Evolutionary conservation across 1,140 invertebrate genomes (phyloP), one percentile per base, ranked within the genome.

Genomic region (Asbolus verrucosus): DNA sequence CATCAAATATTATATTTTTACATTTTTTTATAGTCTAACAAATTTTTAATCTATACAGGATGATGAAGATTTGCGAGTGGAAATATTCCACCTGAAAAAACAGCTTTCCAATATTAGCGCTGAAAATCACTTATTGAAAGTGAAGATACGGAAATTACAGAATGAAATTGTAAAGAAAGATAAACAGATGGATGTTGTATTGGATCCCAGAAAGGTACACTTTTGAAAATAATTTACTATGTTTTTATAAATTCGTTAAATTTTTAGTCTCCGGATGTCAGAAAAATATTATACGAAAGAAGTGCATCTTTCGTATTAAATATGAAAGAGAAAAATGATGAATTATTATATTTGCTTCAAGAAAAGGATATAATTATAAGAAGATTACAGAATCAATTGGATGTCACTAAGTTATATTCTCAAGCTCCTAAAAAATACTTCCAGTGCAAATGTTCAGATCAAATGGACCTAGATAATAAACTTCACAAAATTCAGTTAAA

Each of bases 71-170:
- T 72, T 80, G 9, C 67, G 78, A 59, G 73, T 67, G 0, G 73
- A 80, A 59, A 74, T 80, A 50, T 73, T 73, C 46, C 76, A 74
- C 62, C 36, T 80, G 8, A 78, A 74, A 59, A 75, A 73, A 60
- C 73, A 76, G 60, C 61, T 80, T 62, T 46, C 72, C 1, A 65
- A 72, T 21, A 73, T 70, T 41, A 68, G 72, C 16, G 74, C 73
- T 33, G 78, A 80, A 38, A 80, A 79, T 76, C 72, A 76, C 60
- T 69, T 77, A 41, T 54, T 80, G 1, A 80, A 79, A 67, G 77
- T 79, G 39, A 77, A 76, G 71, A 73, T 80, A 60, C 72, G 76
- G 1, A 71, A 74, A 24, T 41, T 80, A 13, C 74, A 78, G 65
- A 75, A 69, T 39, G 76, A 79, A 61, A 61, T 78, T 38, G 62